phyloP scores from a whole-genome alignment of 1,140 invertebrate species.

The Aphis craccivora region DNA sequence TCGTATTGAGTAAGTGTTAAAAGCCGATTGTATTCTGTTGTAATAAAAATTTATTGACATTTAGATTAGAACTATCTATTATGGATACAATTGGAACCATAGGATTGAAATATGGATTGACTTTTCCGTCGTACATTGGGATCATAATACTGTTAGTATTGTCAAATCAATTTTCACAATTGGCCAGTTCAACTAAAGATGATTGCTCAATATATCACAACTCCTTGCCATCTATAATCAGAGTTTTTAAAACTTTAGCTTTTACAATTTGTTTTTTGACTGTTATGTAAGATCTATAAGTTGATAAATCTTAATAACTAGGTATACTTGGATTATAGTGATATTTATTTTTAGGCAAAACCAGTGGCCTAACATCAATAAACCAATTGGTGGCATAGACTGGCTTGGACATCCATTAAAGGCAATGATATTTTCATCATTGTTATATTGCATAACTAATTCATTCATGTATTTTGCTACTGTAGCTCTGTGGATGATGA shows the following conservation, averaged over 20 bases:
- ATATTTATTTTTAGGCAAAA: conserved; percentile 17
- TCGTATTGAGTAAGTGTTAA: conserved; percentile 42
- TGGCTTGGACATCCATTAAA: conserved; percentile 51
- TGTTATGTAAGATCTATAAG: conserved; percentile 12
- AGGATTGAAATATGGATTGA: conserved; percentile 47
- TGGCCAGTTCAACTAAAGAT: neutral
- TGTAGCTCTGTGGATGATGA: conserved; percentile 36
- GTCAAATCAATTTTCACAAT: conserved; percentile 33
- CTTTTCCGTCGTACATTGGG: conserved; percentile 48
- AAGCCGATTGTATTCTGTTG: neutral
- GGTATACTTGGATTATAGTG: neutral
- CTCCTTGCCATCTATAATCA: conserved; percentile 22
- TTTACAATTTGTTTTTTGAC: conserved; percentile 23
- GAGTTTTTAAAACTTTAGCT: neutral
- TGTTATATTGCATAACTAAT: conserved; percentile 47
- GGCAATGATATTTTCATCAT: conserved; percentile 21
- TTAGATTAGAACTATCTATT: conserved; percentile 40
- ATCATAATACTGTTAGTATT: conserved; percentile 42
- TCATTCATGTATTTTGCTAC: conserved; percentile 34
- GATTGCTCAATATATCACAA: conserved; percentile 51
- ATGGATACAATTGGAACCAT: conserved; percentile 51
- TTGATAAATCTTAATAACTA: neutral
- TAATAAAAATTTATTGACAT: neutral
- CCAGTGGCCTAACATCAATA: conserved; percentile 17
- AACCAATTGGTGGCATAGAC: conserved; percentile 48